Conservation (phyloP, 2,797 vertebrate genomes). For the Orientallactaga sibirica region DNA sequence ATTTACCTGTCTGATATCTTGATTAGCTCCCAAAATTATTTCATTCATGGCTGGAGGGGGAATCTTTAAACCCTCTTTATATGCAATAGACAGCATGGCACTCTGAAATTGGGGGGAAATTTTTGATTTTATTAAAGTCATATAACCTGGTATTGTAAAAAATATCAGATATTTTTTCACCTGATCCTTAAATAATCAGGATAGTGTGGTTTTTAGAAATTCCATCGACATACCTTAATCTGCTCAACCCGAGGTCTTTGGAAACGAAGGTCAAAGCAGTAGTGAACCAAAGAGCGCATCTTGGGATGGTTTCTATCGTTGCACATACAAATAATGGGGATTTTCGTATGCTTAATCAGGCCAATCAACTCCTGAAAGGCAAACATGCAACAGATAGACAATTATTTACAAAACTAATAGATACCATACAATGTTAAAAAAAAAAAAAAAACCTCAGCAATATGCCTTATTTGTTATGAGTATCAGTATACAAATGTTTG, state of each 20-base stretch:
- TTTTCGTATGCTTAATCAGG: conserved; percentile 95
- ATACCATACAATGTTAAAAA: conserved; percentile 1
- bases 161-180: not conserved
- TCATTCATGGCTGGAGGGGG: conserved; percentile 97
- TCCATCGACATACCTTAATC: conserved; percentile 93
- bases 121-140: not conserved
- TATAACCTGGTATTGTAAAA: conserved; percentile 20
- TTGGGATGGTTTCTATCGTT: conserved; percentile 99
- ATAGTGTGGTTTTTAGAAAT: not conserved
- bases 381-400: conserved; percentile 66
- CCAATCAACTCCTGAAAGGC: conserved; percentile 94
- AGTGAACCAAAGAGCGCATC: conserved; percentile 96
- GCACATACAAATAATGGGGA: conserved; percentile 99
- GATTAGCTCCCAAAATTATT: conserved; percentile 97
- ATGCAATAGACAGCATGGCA: conserved; percentile 98
- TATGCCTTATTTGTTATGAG: not conserved
- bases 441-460: conserved; percentile 1
- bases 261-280: conserved; percentile 98
- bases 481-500: not conserved
- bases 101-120: conserved; percentile 88
- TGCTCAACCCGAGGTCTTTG: conserved; percentile 97
- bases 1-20: conserved; percentile 97
- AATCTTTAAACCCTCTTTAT: conserved; percentile 97
- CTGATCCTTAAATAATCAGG: not conserved
- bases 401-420: conserved; percentile 35